Base-by-base conservation (phyloP, 2,888 invertebrate genomes). In the Erebia aethiops region DNA sequence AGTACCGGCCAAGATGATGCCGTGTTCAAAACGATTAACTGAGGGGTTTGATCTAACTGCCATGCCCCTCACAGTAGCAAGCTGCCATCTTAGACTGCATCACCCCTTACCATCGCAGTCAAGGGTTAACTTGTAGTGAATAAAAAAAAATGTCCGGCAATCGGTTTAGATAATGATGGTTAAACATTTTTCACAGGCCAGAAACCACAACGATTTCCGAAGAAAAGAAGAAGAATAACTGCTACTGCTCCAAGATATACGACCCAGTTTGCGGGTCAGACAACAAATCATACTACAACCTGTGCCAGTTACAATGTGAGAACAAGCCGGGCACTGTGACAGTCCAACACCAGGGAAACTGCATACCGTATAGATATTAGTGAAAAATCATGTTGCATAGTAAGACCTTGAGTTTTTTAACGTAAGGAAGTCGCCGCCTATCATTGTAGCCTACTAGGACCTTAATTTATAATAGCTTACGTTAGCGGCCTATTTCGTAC, bases 211-310 rank as follows among this genome's bases (percentile, higher is more conserved):
- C 61, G 18, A 14, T 0, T 9, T 16, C 61, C 21, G 61, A 61
- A 21, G 61, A 43, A 13, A 71, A 67, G 9, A 26, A 66, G n/a
- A 71, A 70, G 46, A 75, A 68, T n/a, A 72, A 77, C 2, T 89
- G 90, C 63, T 21, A 82, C 0, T 90, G 90, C 54, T 84, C 86
- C 0, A 82, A 81, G 66, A 79, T 89, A 1, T 91, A 91, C 66
- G 88, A 89, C n/a, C 90, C 90, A 0, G 79, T 90, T 0, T 90
- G 90, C 54, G 86, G 82, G 0, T 78, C 84, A 0, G 83, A 87
- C 46, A 80, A 81, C 1, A 81, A 82, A 49, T 90, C 89, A 0
- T 90, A 89, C 57, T 86, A 80, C 71, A 90, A 90, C 46, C 8
- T 76, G 0, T 90, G 90, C 41, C 78, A 81, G n/a, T 78, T 90